Evolutionary conservation across 2,888 invertebrate genomes (phyloP).

Genomic region (Eledone cirrhosa): DNA sequence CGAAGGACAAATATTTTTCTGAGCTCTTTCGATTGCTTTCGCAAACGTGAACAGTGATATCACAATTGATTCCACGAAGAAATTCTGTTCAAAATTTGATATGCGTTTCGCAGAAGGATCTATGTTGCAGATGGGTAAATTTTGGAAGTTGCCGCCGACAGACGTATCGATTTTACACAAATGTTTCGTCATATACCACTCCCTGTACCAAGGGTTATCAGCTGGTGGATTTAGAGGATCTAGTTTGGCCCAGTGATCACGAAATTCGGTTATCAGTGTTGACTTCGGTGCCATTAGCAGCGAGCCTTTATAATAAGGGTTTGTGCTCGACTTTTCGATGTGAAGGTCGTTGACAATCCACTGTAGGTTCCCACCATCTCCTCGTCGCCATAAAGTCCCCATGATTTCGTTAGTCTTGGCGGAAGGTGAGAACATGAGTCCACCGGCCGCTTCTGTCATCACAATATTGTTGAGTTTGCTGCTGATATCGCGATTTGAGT

Average conservation of each 20-base stretch:
- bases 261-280: slow-evolving; percentile 49
- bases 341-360: slow-evolving; percentile 52
- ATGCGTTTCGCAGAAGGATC: slow-evolving; percentile 33
- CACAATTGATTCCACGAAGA: slow-evolving; percentile 50
- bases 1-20: slow-evolving; percentile 40
- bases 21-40: slow-evolving; percentile 48
- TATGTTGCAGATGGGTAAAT: slow-evolving; percentile 36
- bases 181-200: slow-evolving; percentile 59
- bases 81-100: slow-evolving; percentile 37
- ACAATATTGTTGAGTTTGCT: slow-evolving; percentile 29
- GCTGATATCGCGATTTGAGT: slow-evolving; percentile 32
- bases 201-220: slow-evolving; percentile 57
- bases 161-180: slow-evolving; percentile 39
- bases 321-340: slow-evolving; percentile 35
- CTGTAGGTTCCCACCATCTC: slow-evolving; percentile 42
- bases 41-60: slow-evolving; percentile 58
- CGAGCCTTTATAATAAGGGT: slow-evolving; percentile 42
- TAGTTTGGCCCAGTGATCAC: slow-evolving; percentile 46
- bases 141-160: neutral
- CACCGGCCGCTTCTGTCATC: neutral
- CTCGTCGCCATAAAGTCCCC: slow-evolving; percentile 24
- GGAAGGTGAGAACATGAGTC: slow-evolving; percentile 38
- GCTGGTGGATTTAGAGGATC: slow-evolving; percentile 39
- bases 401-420: slow-evolving; percentile 35
- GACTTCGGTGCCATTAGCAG: slow-evolving; percentile 43